Evolutionary conservation across 2,797 vertebrate species (phyloP).

Genomic region (Leptoclinus maculatus): DNA sequence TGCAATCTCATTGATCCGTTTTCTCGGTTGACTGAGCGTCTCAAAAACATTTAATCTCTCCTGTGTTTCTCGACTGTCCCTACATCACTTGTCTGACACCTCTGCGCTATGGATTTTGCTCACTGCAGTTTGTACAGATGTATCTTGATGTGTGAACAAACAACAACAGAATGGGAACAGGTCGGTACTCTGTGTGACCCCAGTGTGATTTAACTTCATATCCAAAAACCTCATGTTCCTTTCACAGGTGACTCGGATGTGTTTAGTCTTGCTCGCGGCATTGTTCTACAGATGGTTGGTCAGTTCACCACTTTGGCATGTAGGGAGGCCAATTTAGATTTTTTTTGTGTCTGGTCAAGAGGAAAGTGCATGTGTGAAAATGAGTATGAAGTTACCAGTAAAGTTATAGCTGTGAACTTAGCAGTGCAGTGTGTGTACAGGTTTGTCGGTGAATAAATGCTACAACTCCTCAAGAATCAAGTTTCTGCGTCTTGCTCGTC

Average conservation of each 20-base stretch:
- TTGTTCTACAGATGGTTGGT: background rate
- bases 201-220: constrained; percentile 22
- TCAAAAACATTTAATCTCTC: constrained; percentile 56
- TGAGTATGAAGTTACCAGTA: background rate
- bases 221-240: constrained; percentile 36
- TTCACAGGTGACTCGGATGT: constrained; percentile 51
- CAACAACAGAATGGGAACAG: constrained; percentile 28
- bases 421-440: background rate
- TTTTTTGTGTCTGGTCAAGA: background rate
- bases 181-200: background rate
- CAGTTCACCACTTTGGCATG: background rate
- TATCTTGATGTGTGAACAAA: constrained; percentile 54
- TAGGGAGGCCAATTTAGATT: background rate
- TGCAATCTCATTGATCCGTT: constrained; percentile 71
- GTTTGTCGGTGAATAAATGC: background rate
- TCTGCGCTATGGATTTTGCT: constrained; percentile 15
- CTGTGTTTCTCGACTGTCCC: constrained; percentile 36
- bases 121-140: constrained; percentile 32
- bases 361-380: background rate
- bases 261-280: background rate
- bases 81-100: constrained; percentile 47
- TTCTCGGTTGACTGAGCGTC: constrained; percentile 56
- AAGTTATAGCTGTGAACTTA: background rate
- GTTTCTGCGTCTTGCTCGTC: background rate
- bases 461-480: background rate